These are phyloP conservation scores for Caerostris darwini DNA, from an alignment of 1,140 invertebrate species.

Conservation along the genomic window DNA sequence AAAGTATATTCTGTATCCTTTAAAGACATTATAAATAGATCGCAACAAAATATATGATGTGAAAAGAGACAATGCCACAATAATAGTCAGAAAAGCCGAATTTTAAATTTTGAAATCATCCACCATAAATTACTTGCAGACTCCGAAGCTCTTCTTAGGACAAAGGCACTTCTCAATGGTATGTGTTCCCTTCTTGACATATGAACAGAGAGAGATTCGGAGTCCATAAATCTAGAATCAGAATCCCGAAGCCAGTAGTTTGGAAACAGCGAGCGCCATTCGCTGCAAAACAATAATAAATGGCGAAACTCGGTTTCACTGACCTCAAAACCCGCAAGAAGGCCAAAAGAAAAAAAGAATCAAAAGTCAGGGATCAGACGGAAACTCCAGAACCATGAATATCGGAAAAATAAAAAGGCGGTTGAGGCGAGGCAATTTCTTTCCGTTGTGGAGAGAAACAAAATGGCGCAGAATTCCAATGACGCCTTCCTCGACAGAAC, in stretches of 20 bases:
- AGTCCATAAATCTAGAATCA: background rate
- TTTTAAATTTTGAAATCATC: no score
- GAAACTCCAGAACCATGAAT: background rate
- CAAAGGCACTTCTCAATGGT: background rate
- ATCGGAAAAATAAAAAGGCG: conserved; percentile 1
- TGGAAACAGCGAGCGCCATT: no score
- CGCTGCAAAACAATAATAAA: conserved; percentile 9
- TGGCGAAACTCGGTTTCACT: background rate
- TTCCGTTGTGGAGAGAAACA: background rate
- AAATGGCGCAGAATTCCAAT: no score
- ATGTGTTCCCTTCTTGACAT: background rate
- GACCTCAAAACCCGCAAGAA: background rate
- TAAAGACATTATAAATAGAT: no score
- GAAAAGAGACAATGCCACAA: no score
- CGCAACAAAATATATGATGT: no score
- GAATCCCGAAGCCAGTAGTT: background rate
- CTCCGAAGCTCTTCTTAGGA: no score
- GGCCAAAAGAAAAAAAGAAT: no score
- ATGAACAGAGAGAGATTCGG: background rate
- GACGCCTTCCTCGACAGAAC: no score
- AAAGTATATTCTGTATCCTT: no score
- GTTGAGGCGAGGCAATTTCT: background rate
- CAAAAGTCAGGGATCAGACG: background rate
- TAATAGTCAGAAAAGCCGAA: no score
- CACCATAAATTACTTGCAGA: no score